Evolutionary conservation across 2,888 invertebrate genomes (phyloP), one percentile per base, ranked within the genome.

Genomic region (Phortica magna): DNA sequence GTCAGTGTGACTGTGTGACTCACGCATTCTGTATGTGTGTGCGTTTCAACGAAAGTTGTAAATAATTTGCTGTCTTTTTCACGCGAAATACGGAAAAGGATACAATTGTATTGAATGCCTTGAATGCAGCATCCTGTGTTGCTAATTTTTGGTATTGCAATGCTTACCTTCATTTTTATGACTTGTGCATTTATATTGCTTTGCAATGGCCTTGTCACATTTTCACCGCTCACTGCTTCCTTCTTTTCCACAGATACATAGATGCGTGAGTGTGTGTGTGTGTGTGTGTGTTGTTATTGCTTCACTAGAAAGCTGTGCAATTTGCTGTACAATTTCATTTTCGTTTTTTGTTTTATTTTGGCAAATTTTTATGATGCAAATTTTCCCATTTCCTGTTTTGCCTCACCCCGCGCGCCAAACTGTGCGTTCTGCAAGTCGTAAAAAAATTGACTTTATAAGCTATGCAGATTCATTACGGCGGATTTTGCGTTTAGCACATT

Each of bases 381-480:
- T 83, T 83, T 87, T 79, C 77, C 68, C 77, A 82, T 81, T 83
- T 81, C 79, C 81, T 80, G 68, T 80, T 74, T 76, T 42, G 71
- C 65, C 43, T 42, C 61, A 42, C 73, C 73, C 75, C 74, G 48
- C 43, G 55, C 65, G 68, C 57, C 17, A 43, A 53, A 70, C 17
- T 64, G n/a, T n/a, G n/a, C n/a, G n/a, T n/a, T n/a, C n/a, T n/a
- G 68, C 41, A 74, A 82, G 85, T 70, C 82, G 82, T 86, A 86
- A 86, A 86, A 81, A 86, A 88, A 86, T 88, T 86, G 85, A 86
- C 85, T 86, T 86, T 83, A 73, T 86, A 86, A 88, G 78, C 80
- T 77, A 70, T 80, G 75, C 81, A 78, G 80, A 74, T 76, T 71
- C 76, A 78, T 61, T 22, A 22, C 76, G 61, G 17, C 42, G 53